phyloP scores from a whole-genome alignment of 1,140 invertebrate genomes.

The Atta cephalotes region DNA sequence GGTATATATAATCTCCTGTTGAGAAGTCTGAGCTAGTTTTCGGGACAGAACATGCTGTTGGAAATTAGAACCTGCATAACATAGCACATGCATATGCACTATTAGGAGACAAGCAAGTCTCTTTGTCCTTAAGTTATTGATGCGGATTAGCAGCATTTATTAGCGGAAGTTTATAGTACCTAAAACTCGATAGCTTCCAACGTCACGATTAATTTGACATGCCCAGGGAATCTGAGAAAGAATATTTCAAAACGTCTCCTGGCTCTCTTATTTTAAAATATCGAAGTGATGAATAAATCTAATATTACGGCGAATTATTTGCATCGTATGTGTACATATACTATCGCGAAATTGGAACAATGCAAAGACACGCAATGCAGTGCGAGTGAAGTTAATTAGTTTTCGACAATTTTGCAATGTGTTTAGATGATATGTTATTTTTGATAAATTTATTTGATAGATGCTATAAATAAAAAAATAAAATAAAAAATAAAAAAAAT shows the following conservation, averaged over 20 bases:
- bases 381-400: neutral
- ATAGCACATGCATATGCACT: neutral
- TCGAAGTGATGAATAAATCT: constrained; percentile 23
- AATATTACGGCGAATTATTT: constrained; percentile 38
- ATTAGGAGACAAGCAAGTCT: neutral
- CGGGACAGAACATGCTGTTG: neutral
- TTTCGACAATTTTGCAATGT: neutral
- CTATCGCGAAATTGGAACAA: neutral
- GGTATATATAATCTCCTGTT: neutral
- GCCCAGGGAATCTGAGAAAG: neutral
- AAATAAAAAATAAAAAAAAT: too few species aligned
- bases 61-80: constrained; percentile 48
- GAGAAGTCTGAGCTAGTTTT: neutral
- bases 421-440: neutral
- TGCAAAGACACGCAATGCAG: neutral
- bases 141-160: constrained; percentile 48
- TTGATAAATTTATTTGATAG: neutral
- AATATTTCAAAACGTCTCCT: constrained; percentile 15
- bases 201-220: constrained; percentile 36
- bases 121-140: constrained; percentile 50
- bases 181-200: constrained; percentile 32
- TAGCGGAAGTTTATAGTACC: constrained; percentile 49
- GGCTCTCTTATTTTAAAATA: constrained; percentile 40
- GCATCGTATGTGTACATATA: neutral
- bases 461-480: too few species aligned